phyloP scores from a whole-genome alignment of 2,797 vertebrate species.

The Decapterus maruadsi region DNA sequence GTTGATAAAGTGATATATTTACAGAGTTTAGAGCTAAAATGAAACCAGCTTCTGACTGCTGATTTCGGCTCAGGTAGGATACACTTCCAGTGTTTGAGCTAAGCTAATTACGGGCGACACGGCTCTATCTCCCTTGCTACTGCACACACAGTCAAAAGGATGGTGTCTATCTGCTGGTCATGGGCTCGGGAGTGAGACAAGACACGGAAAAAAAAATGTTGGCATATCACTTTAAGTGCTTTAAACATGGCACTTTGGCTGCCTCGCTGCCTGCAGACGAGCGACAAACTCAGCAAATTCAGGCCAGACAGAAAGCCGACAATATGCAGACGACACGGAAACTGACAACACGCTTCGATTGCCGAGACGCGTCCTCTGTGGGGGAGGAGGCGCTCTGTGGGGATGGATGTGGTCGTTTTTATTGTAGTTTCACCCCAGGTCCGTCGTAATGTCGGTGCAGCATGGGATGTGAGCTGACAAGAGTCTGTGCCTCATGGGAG shows the following conservation, averaged over 20 bases:
- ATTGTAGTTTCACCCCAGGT: constrained; percentile 28
- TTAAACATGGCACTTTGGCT: constrained; percentile 23
- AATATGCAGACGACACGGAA: constrained; percentile 7
- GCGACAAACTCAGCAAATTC: constrained; percentile 39
- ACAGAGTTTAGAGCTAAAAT: too few species aligned
- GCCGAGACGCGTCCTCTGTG: constrained; percentile 27
- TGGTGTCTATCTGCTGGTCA: too few species aligned
- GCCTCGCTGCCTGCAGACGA: constrained; percentile 32
- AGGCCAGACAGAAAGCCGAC: constrained; percentile 41
- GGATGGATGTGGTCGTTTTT: background rate
- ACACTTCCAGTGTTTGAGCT: too few species aligned
- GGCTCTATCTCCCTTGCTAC: too few species aligned
- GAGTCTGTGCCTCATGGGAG: constrained; percentile 36
- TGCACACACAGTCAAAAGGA: too few species aligned
- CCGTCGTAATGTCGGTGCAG: constrained; percentile 44
- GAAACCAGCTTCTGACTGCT: too few species aligned
- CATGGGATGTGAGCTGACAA: constrained; percentile 50
- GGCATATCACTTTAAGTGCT: too few species aligned
- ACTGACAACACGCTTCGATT: constrained; percentile 47
- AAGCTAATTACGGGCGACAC: too few species aligned
- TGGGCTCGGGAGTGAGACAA: too few species aligned
- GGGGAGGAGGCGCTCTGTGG: constrained; percentile 2
- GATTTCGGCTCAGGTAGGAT: too few species aligned
- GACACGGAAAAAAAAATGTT: too few species aligned
- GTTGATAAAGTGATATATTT: too few species aligned